phyloP scores from a whole-genome alignment of 2,113 vertebrate genomes.

The Oostethus manadensis region DNA sequence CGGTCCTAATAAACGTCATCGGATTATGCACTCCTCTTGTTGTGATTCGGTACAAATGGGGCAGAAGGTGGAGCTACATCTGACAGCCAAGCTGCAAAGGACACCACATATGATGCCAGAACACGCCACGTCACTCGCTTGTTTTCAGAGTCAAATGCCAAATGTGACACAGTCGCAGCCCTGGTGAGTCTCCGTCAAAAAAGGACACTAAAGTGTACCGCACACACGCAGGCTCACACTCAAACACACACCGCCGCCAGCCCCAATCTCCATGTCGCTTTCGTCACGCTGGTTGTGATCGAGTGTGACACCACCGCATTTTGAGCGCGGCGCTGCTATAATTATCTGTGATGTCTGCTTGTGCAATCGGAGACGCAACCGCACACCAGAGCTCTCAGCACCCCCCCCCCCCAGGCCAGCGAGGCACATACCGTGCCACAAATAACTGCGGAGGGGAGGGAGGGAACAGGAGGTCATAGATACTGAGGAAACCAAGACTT shows the following conservation, averaged over 20 bases:
- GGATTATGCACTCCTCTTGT: no score
- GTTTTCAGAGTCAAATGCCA: constrained; percentile 29
- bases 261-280: constrained; percentile 9
- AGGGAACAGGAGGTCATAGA: constrained; percentile 11
- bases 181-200: neutral
- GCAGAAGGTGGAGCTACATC: constrained; percentile 5
- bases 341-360: constrained; percentile 69
- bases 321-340: constrained; percentile 61
- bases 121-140: neutral
- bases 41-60: neutral
- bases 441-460: constrained; percentile 53
- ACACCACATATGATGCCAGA: neutral
- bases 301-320: constrained; percentile 53
- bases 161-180: neutral
- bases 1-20: no score
- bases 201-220: constrained; percentile 18
- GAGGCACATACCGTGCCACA: constrained; percentile 63
- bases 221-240: constrained; percentile 10
- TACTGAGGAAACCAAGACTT: constrained; percentile 3
- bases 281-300: constrained; percentile 47
- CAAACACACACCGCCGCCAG: constrained; percentile 4
- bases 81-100: neutral
- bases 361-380: constrained; percentile 62
- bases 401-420: constrained; percentile 26
- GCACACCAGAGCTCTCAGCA: constrained; percentile 53